Evolutionary conservation across 2,888 invertebrate species (phyloP), one percentile per base, ranked within the genome.

Genomic region (Ophion obscuratus): DNA sequence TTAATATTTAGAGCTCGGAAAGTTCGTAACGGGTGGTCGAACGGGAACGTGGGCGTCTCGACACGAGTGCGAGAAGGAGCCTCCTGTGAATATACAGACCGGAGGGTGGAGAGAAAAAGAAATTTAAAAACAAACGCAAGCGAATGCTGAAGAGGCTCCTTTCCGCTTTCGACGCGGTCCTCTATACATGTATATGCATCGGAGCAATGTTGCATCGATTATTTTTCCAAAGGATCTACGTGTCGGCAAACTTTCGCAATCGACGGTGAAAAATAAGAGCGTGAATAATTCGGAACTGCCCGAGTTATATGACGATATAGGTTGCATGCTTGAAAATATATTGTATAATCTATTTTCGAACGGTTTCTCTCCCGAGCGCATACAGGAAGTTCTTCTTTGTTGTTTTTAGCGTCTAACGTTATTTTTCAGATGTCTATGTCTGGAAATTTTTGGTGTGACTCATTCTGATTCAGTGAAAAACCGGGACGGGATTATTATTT

Each of bases 1-100:
- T 90, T 91, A 91, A 92, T 91, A 91, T 91, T 91, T 90, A 88
- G 89, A 89, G 85, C 87, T 90, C 85, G 89, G 88, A 90, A 91
- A 91, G 92, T 90, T 90, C 88, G 89, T 90, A 86, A 87, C 86
- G 87, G 85, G 89, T 83, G 89, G 87, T 89, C 89, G 89, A 73
- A 70, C n/a, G 57, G 27, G 83, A 27, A 88, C 88, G 91, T 90
- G 89, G 90, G 92, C 81, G 89, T 53, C 57, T 81, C 57, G 77
- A 81, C 66, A 81, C 62, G 81, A 81, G 53, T 88, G 87, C 78
- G 86, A 88, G 89, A 89, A 88, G 40, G 73, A 81, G 47, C 74
- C 47, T 73, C 67, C 59, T 31, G 36, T 27, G 67, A 27, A 73
- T 7, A 57, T 9, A 40, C 66, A 67, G 59, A 79, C 71, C 75